phyloP scores from a whole-genome alignment of 2,888 invertebrate genomes.

The Cosmia pyralina region DNA sequence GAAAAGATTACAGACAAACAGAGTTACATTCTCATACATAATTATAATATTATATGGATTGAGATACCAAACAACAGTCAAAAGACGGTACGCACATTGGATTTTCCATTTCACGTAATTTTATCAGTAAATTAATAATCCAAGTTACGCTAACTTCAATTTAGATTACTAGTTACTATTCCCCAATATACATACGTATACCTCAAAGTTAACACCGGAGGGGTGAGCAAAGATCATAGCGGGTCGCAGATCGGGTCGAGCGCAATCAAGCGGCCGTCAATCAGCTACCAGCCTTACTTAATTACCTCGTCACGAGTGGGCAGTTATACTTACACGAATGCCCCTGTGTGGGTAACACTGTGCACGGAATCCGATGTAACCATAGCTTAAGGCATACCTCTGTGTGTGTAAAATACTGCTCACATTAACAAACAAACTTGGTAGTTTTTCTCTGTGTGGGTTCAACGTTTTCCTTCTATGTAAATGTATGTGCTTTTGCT shows the following conservation, averaged over 20 bases:
- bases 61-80: too few relatives aligned
- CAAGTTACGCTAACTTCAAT: background rate
- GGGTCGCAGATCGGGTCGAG: constrained; percentile 67
- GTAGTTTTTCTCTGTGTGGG: constrained; percentile 22
- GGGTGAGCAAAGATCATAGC: constrained; percentile 72
- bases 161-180: constrained; percentile 3
- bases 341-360: constrained; percentile 44
- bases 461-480: constrained; percentile 40
- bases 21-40: too few relatives aligned
- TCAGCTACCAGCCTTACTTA: constrained; percentile 77
- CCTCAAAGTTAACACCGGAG: constrained; percentile 45
- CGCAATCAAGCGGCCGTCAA: constrained; percentile 80
- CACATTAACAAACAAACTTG: constrained; percentile 38
- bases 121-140: background rate
- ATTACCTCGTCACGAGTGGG: constrained; percentile 74
- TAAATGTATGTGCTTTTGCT: constrained; percentile 9
- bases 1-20: too few relatives aligned
- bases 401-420: constrained; percentile 34
- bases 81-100: background rate
- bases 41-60: background rate
- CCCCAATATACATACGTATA: constrained; percentile 19
- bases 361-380: constrained; percentile 5
- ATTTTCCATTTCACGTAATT: too few relatives aligned
- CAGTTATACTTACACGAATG: constrained; percentile 49
- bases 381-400: background rate